Percentiles rank a stretch among this genome's conserved stretches.
Conservation (phyloP, 2,888 invertebrate species). For the Eupithecia subumbrata region DNA sequence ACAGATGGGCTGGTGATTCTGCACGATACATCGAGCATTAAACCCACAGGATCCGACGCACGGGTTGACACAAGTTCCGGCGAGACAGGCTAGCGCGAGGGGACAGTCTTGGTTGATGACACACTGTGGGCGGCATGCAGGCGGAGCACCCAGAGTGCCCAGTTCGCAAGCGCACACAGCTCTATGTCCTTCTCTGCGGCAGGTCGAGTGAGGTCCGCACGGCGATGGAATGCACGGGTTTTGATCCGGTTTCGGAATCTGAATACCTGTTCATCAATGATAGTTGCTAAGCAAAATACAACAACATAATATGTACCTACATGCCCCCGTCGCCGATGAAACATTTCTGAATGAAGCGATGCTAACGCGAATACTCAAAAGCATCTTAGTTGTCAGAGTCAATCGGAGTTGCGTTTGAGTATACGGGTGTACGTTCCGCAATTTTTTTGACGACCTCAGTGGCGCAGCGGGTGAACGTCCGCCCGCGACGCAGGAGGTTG, state of each 20-base stretch:
- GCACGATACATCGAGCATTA: constrained; percentile 89
- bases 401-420: too few relatives aligned
- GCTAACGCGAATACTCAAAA: too few relatives aligned
- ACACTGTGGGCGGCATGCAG: constrained; percentile 90
- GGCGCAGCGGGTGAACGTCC: too few relatives aligned
- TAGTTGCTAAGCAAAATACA: not conserved
- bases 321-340: not conserved
- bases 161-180: constrained; percentile 89
- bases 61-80: constrained; percentile 89
- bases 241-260: constrained; percentile 67
- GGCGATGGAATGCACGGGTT: constrained; percentile 87
- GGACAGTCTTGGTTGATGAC: constrained; percentile 91
- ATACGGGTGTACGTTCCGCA: too few relatives aligned
- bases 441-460: too few relatives aligned
- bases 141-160: constrained; percentile 91
- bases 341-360: not conserved
- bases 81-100: constrained; percentile 88
- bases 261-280: constrained; percentile 52
- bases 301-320: not conserved
- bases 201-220: constrained; percentile 87
- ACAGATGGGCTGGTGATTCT: constrained; percentile 90
- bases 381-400: too few relatives aligned
- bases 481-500: too few relatives aligned
- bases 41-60: constrained; percentile 90
- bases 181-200: constrained; percentile 85